Percentiles rank a stretch among this genome's conserved stretches.
Conservation (phyloP, 2,888 invertebrate genomes). For the Ceraclea dissimilis region DNA sequence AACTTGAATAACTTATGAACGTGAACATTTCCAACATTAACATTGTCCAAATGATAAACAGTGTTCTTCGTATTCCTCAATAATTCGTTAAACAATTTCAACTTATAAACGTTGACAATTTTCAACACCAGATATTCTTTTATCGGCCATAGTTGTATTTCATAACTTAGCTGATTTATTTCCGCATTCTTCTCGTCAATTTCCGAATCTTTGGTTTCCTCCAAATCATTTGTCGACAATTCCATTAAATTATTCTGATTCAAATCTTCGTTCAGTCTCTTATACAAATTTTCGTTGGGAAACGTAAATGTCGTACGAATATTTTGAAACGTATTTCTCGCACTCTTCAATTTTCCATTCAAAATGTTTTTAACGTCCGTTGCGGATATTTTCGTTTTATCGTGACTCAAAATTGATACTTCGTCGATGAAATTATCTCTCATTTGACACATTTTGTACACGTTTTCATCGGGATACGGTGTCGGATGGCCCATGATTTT, state of each 20-base stretch:
- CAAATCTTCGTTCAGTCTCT: background rate
- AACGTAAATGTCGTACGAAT: slow-evolving; percentile 6
- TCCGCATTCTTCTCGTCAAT: slow-evolving; percentile 17
- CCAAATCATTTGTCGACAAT: background rate
- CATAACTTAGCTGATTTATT: slow-evolving; percentile 29
- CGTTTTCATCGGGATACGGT: slow-evolving; percentile 32
- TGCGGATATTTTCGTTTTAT: background rate
- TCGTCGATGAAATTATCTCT: slow-evolving; percentile 14
- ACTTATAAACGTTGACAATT: slow-evolving; percentile 34
- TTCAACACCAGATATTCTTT: slow-evolving; percentile 47
- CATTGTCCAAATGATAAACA: background rate
- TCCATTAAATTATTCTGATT: background rate
- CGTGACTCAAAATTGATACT: background rate
- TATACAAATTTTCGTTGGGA: slow-evolving; percentile 11
- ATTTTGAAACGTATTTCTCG: background rate
- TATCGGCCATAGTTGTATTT: slow-evolving; percentile 49
- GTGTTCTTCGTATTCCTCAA: slow-evolving; percentile 27
- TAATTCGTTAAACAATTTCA: slow-evolving; percentile 28
- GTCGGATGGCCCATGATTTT: slow-evolving; percentile 40
- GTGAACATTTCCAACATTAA: background rate
- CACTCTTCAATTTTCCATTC: background rate
- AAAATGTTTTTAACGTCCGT: slow-evolving; percentile 7
- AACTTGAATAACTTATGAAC: slow-evolving; percentile 4
- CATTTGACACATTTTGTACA: slow-evolving; percentile 3
- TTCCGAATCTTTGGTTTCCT: slow-evolving; percentile 29